Percentiles rank a stretch among this genome's conserved stretches.
phyloP scores from a whole-genome alignment of 2,113 vertebrate genomes.

The Siniperca knerii region DNA sequence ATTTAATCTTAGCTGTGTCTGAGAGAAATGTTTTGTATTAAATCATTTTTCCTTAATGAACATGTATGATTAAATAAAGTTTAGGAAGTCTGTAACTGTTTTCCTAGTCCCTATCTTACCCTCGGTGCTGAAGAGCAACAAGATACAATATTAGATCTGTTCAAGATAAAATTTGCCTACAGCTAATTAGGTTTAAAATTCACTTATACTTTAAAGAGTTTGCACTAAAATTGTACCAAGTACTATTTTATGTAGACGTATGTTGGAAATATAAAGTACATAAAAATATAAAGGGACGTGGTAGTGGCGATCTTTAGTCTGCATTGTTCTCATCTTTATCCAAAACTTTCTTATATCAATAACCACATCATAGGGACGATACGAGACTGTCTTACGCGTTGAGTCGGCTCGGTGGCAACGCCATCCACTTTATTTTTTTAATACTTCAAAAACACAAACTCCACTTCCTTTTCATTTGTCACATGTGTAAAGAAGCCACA shows the following conservation, averaged over 20 bases:
- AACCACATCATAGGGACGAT: too few species aligned
- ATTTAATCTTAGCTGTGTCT: slow-evolving; percentile 38
- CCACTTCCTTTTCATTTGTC: too few species aligned
- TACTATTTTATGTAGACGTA: neutral
- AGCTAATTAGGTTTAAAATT: neutral
- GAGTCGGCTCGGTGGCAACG: too few species aligned
- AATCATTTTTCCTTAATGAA: slow-evolving; percentile 40
- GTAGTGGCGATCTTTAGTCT: too few species aligned
- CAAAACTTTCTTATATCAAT: too few species aligned
- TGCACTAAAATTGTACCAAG: too few species aligned
- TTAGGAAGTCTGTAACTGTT: slow-evolving; percentile 9
- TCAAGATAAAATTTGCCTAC: neutral
- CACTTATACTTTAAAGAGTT: neutral
- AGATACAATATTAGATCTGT: neutral
- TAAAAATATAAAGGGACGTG: neutral
- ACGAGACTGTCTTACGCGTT: too few species aligned
- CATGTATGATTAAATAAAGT: slow-evolving; percentile 53
- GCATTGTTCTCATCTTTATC: too few species aligned
- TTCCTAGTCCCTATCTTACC: too few species aligned
- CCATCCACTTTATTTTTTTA: too few species aligned
- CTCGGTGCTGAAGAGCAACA: neutral
- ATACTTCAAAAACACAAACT: too few species aligned
- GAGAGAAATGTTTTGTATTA: slow-evolving; percentile 48
- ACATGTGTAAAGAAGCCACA: too few species aligned
- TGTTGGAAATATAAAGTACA: neutral